Evolutionary conservation across 2,888 invertebrate species (phyloP).

Genomic region (Anticlea derivata): DNA sequence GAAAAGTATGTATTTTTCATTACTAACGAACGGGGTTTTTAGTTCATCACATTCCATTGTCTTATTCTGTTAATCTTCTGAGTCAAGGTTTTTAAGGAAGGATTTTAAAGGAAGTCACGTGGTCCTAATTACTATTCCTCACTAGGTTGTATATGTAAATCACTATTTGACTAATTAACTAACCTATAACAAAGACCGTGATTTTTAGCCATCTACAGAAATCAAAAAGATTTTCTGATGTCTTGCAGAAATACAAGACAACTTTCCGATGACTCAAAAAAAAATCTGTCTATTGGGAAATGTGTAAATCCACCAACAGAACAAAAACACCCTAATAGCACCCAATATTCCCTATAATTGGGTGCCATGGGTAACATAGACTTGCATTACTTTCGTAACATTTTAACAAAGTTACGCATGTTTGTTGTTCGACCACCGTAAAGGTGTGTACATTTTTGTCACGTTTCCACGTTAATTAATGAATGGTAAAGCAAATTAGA

Average conservation of each 20-base stretch:
- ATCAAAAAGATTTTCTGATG: too few relatives aligned
- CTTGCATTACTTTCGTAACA: neutral
- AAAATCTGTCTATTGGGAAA: too few relatives aligned
- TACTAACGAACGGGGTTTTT: neutral
- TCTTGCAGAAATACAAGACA: too few relatives aligned
- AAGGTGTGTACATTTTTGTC: constrained; percentile 9
- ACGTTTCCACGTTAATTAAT: constrained; percentile 6
- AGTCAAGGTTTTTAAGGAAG: constrained; percentile 1
- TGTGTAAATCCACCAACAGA: too few relatives aligned
- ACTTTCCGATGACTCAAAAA: too few relatives aligned
- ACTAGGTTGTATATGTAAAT: too few relatives aligned
- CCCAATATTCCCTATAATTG: neutral
- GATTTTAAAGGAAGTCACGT: too few relatives aligned
- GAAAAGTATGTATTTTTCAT: constrained; percentile 19
- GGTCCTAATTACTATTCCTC: too few relatives aligned
- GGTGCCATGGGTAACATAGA: neutral
- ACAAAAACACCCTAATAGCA: too few relatives aligned
- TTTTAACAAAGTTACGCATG: neutral
- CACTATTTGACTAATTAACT: too few relatives aligned
- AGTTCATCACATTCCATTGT: neutral
- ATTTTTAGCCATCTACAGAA: too few relatives aligned
- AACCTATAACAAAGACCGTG: too few relatives aligned
- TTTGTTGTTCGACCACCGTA: neutral
- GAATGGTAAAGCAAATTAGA: constrained; percentile 11
- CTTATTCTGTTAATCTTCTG: neutral